phyloP scores from a whole-genome alignment of 2,113 vertebrate species.

The Colaptes auratus region DNA sequence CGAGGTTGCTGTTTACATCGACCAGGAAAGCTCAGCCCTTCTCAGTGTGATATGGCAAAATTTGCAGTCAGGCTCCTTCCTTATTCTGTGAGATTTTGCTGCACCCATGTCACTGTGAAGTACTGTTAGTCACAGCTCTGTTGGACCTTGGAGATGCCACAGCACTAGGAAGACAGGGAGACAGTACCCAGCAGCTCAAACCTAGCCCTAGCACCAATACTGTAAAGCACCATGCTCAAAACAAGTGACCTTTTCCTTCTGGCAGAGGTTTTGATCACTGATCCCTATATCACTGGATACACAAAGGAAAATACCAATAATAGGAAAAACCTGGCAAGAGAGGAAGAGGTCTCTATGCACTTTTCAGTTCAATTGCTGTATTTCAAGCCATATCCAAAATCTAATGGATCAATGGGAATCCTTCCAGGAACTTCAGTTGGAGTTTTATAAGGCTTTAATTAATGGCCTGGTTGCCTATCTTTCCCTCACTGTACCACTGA shows the following conservation, averaged over 20 bases:
- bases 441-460: conserved; percentile 15
- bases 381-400: conserved; percentile 19
- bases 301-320: background rate
- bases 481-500: background rate
- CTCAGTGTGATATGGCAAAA: background rate
- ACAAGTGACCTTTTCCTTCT: background rate
- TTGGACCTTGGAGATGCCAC: background rate
- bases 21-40: background rate
- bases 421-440: conserved; percentile 3
- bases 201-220: background rate
- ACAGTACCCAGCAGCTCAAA: background rate
- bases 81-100: background rate
- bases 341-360: background rate
- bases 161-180: background rate
- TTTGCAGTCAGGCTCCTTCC: background rate
- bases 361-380: background rate
- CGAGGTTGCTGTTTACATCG: background rate
- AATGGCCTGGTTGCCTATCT: background rate
- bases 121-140: background rate
- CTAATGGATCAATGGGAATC: conserved; percentile 53
- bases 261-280: background rate
- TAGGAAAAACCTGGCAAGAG: background rate
- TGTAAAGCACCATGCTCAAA: background rate
- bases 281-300: background rate
- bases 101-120: background rate